phyloP scores from a whole-genome alignment of 2,113 vertebrate genomes.

The Istiophorus platypterus region DNA sequence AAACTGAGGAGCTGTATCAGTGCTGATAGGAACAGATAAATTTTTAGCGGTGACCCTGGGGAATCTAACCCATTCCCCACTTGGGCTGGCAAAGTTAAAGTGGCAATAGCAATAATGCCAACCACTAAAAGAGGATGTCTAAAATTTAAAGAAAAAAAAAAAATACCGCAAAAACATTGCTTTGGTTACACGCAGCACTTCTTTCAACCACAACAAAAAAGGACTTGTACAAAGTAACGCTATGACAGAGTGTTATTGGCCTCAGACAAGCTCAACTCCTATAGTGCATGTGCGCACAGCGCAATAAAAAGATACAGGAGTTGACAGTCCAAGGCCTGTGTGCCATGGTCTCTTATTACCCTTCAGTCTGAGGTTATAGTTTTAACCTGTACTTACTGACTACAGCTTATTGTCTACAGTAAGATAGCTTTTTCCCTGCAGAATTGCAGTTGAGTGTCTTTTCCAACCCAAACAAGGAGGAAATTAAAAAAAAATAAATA shows the following conservation, averaged over 20 bases:
- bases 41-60: conserved; percentile 25
- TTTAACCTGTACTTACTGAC: conserved; percentile 66
- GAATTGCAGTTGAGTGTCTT: conserved; percentile 77
- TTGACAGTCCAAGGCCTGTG: conserved; percentile 69
- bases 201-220: conserved; percentile 70
- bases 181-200: conserved; percentile 78
- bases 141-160: conserved; percentile 18
- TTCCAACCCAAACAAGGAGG: conserved; percentile 58
- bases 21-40: conserved; percentile 56
- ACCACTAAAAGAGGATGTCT: conserved; percentile 35
- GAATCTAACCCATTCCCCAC: conserved; percentile 39
- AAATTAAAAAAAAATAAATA: conserved; percentile 39
- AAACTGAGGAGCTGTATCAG: conserved; percentile 49
- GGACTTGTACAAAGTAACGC: conserved; percentile 76
- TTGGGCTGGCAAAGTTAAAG: conserved; percentile 43
- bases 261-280: conserved; percentile 72
- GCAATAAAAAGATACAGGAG: conserved; percentile 82
- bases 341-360: conserved; percentile 76
- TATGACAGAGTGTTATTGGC: conserved; percentile 74
- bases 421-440: conserved; percentile 78
- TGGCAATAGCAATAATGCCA: conserved; percentile 64
- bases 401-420: conserved; percentile 68
- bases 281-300: conserved; percentile 88
- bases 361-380: conserved; percentile 73
- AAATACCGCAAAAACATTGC: conserved; percentile 63